Percentiles rank a stretch among this genome's conserved stretches.
These are phyloP conservation scores for Leptopilina clavipes DNA, from an alignment of 1,140 invertebrate genomes.

Conservation along the genomic window DNA sequence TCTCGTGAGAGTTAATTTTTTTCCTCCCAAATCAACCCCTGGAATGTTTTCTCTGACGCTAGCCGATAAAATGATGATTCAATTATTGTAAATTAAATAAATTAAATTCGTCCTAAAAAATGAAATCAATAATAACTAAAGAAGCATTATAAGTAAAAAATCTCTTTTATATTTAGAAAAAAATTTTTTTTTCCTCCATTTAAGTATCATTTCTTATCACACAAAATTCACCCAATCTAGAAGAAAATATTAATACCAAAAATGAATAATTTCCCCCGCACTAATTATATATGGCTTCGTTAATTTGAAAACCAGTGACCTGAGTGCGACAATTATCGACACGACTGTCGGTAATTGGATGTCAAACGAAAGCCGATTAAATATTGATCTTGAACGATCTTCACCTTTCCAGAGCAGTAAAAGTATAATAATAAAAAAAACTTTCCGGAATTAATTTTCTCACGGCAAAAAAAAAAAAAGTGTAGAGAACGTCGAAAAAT, in stretches of 20 bases:
- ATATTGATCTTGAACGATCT: constrained; percentile 28
- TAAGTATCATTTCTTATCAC: too few species aligned
- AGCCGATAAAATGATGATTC: background rate
- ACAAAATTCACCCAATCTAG: too few species aligned
- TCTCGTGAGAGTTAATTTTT: background rate
- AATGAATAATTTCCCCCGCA: constrained; percentile 1
- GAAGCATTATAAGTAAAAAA: background rate
- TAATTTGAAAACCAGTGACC: constrained; percentile 27
- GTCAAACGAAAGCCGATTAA: constrained; percentile 25
- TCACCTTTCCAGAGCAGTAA: background rate
- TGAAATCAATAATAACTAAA: background rate
- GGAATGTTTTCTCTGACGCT: background rate
- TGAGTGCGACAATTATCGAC: constrained; percentile 27
- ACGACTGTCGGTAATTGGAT: constrained; percentile 27
- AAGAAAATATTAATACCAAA: background rate
- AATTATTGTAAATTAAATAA: too few species aligned
- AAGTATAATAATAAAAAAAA: background rate
- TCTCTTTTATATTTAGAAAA: too few species aligned
- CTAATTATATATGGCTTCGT: constrained; percentile 2
- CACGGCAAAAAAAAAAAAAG: background rate
- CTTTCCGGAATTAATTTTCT: background rate
- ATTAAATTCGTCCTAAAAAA: too few species aligned
- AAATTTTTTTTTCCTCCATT: too few species aligned
- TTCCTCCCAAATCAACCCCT: background rate
- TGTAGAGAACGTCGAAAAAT: background rate